Evolutionary conservation across 2,888 invertebrate species (phyloP).

Genomic region (Cantharis flavilabris): DNA sequence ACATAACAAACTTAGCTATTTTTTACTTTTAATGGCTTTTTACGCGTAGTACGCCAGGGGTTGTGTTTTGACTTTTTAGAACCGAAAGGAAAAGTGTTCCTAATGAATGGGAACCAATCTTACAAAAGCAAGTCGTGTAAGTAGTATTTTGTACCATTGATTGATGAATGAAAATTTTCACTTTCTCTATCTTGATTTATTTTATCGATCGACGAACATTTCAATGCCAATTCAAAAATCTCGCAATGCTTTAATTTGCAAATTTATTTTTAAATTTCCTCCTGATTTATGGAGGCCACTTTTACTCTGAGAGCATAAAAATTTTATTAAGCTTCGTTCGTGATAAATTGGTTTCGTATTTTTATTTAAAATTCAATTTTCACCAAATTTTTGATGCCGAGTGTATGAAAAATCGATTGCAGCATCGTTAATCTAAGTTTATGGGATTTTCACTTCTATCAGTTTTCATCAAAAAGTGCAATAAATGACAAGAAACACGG

Average conservation of each 20-base stretch:
- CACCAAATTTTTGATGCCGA: not conserved
- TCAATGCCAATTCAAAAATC: not conserved
- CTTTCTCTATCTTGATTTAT: not conserved
- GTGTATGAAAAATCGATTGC: not conserved
- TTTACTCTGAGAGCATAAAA: not conserved
- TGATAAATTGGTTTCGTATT: not conserved
- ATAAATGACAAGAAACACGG: not conserved
- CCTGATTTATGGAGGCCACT: not conserved
- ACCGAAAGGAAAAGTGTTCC: constrained; percentile 29
- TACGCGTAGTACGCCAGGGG: constrained; percentile 15
- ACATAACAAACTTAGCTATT: not conserved
- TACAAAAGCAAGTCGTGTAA: constrained; percentile 57
- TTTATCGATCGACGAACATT: not conserved
- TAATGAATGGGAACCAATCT: constrained; percentile 60
- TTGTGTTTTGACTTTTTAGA: constrained; percentile 6
- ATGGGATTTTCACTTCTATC: not conserved
- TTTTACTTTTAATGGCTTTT: constrained; percentile 17
- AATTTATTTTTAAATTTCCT: not conserved
- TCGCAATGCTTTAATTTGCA: not conserved
- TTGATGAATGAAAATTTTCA: constrained; percentile 6
- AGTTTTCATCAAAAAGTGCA: not conserved
- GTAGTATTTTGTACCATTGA: constrained; percentile 34
- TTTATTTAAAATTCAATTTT: not conserved
- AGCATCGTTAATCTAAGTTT: not conserved
- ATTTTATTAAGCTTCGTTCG: not conserved